phyloP scores from a whole-genome alignment of 1,140 invertebrate species.

The Homalodisca vitripennis region DNA sequence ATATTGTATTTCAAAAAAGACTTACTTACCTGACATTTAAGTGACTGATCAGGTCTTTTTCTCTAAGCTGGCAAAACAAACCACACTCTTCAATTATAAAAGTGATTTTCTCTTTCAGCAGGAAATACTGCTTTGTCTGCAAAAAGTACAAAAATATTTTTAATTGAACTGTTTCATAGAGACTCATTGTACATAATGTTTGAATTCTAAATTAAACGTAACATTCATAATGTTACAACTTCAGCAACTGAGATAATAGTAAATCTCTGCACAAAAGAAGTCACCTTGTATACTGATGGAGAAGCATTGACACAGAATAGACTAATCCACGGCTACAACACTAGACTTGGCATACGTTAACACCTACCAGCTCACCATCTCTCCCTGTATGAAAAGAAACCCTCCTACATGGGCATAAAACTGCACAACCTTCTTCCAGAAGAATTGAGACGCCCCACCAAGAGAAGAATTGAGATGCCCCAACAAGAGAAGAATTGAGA shows the following conservation, averaged over 20 bases:
- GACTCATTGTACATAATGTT: not conserved
- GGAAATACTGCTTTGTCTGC: constrained; percentile 15
- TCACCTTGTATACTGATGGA: not conserved
- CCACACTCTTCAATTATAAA: constrained; percentile 16
- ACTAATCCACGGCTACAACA: too few species aligned
- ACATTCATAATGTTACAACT: not conserved
- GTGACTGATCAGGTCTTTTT: not conserved
- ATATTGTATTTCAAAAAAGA: not conserved
- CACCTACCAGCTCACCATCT: too few species aligned
- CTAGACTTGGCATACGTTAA: too few species aligned
- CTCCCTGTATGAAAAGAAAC: too few species aligned
- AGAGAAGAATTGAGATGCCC: too few species aligned
- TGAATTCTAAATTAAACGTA: not conserved
- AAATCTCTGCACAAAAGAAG: not conserved
- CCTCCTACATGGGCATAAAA: too few species aligned
- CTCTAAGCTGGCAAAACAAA: not conserved
- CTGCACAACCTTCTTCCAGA: too few species aligned
- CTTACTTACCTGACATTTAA: constrained; percentile 1
- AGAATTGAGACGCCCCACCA: too few species aligned
- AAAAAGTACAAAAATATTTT: not conserved
- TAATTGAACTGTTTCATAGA: not conserved
- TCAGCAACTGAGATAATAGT: not conserved
- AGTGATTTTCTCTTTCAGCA: constrained; percentile 12
- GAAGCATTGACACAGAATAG: too few species aligned
- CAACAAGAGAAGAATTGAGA: too few species aligned